These are phyloP conservation scores for Panorpa germanica DNA, from an alignment of 2,888 invertebrate genomes.

Conservation along the genomic window DNA sequence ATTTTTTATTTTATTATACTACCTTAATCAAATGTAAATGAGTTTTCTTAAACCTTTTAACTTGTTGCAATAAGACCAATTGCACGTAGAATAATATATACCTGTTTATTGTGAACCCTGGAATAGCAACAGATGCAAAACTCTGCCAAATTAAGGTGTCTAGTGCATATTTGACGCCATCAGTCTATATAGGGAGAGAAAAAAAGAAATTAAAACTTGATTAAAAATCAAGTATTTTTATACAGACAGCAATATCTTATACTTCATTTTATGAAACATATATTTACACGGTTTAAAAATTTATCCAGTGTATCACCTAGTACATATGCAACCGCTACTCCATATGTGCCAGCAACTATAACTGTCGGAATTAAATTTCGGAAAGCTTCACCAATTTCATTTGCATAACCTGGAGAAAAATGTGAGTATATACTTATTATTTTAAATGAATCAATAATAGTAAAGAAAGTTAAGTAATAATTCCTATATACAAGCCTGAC, in stretches of 20 bases:
- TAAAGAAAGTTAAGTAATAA: conserved; percentile 4
- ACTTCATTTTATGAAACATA: conserved; percentile 18
- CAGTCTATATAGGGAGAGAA: conserved; percentile 11
- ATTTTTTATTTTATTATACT: too few relatives aligned
- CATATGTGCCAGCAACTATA: conserved; percentile 58
- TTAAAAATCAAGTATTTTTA: conserved; percentile 6
- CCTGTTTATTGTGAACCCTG: conserved; percentile 82
- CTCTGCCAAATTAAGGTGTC: conserved; percentile 89
- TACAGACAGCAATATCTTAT: conserved; percentile 3
- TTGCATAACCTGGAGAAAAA: conserved; percentile 67
- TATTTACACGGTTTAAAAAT: conserved; percentile 40
- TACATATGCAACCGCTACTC: conserved; percentile 67
- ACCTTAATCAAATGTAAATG: too few relatives aligned
- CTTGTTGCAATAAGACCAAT: not conserved
- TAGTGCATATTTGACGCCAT: conserved; percentile 31
- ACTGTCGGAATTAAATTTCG: conserved; percentile 51
- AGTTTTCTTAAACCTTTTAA: not conserved
- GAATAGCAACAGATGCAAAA: conserved; percentile 74
- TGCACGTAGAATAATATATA: conserved; percentile 14
- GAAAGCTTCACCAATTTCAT: conserved; percentile 92
- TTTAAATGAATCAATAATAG: too few relatives aligned
- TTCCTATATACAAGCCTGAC: too few relatives aligned
- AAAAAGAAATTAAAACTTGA: conserved; percentile 10
- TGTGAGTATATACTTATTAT: conserved; percentile 14
- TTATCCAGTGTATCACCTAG: conserved; percentile 74